Conservation (phyloP, 2,888 invertebrate genomes). For the Globia sparganii region DNA sequence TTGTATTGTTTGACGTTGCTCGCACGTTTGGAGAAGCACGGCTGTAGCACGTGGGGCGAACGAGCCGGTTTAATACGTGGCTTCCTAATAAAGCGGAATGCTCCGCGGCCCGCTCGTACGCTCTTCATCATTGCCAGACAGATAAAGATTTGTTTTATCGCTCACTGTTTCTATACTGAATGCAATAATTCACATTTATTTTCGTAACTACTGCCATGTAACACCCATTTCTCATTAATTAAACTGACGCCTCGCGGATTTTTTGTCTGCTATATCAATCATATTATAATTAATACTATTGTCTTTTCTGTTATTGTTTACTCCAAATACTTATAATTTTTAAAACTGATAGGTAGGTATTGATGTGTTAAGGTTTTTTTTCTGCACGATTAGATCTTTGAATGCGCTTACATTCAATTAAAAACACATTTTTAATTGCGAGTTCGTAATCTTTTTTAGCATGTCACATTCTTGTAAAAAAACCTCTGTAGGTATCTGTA, state of each 20-base stretch:
- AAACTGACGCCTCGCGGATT: slow-evolving; percentile 20
- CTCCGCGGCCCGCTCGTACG: slow-evolving; percentile 69
- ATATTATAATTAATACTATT: background rate
- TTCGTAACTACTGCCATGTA: slow-evolving; percentile 20
- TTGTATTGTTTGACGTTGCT: slow-evolving; percentile 71
- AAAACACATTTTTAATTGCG: slow-evolving; percentile 17
- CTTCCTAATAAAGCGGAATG: slow-evolving; percentile 87
- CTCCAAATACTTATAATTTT: slow-evolving; percentile 48
- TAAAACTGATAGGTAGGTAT: background rate
- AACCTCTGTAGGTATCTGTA: background rate
- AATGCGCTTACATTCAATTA: slow-evolving; percentile 15
- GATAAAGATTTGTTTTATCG: slow-evolving; percentile 70
- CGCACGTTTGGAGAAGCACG: slow-evolving; percentile 78
- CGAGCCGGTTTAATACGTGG: slow-evolving; percentile 82
- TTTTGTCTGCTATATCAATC: slow-evolving; percentile 15
- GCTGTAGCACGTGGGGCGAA: slow-evolving; percentile 77
- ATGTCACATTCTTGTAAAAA: slow-evolving; percentile 1
- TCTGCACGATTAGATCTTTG: slow-evolving; percentile 24
- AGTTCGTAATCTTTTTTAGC: slow-evolving; percentile 21
- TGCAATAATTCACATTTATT: slow-evolving; percentile 48
- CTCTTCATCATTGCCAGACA: slow-evolving; percentile 70
- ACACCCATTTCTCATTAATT: slow-evolving; percentile 35
- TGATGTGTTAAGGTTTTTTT: slow-evolving; percentile 22
- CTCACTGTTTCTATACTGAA: slow-evolving; percentile 40
- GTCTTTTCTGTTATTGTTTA: slow-evolving; percentile 36